Base-by-base conservation (phyloP, 2,888 invertebrate genomes). In the Petrolisthes manimaculis region DNA sequence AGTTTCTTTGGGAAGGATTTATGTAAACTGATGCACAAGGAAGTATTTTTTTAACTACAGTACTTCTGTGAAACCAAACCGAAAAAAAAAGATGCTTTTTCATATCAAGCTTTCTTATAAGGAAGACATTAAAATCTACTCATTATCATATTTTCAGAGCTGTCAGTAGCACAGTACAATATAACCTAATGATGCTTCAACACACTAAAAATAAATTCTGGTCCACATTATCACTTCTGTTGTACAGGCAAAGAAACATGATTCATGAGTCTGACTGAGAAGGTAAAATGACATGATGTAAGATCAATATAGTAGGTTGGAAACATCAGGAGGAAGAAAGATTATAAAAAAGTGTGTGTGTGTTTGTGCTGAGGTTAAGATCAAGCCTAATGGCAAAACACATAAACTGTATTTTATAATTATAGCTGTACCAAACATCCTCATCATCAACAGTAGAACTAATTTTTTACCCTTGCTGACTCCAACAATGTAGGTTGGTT, bases 21-120 rank as follows among this genome's bases (percentile, higher is more conserved):
- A 54, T 5, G n/a, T 5, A 54, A 79, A 77, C 69, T 21, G 78
- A 61, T 54, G 71, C 71, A 54, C 71, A 86, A 80, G 69, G 71
- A 71, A 67, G 71, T 74, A 55, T 75, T 53, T 37, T 21, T 24
- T 74, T 74, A 24, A 24, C 24, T n/a, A 24, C 12, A 24, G 2
- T n/a, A 24, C 12, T 74, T 74, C 24, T 8, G n/a, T 18, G 74
- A 18, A 8, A 74, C n/a, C 14, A 74, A 1, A 74, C 8, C 9
- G 1, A 12, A 61, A 9, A 61, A 61, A 18, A 61, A 61, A 61
- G 18, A 9, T 61, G 9, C 18, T 61, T 61, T 61, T 61, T 61
- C 18, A 12, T 12, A 61, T 61, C 9, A 61, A 61, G 61, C 61
- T 61, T 61, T 61, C 61, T 61, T 61, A 18, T 9, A 9, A 61